Evolutionary conservation across 2,888 invertebrate genomes (phyloP), one percentile per base, ranked within the genome.

Genomic region (Podabrus alpinus): DNA sequence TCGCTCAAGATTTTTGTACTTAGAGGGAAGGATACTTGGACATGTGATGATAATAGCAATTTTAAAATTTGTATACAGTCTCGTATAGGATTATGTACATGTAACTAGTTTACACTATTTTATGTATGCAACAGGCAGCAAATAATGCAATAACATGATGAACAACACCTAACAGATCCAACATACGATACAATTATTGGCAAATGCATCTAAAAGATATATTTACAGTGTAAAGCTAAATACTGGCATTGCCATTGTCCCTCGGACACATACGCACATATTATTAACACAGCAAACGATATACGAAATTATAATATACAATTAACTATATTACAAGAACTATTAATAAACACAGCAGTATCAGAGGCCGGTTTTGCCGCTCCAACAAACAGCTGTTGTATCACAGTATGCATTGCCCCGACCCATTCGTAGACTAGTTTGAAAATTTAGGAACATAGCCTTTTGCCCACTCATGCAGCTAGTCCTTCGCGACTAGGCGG

Each of bases 401-500:
- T 88, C 87, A 88, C 87, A 88, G 87, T 86, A 86, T 86, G 86
- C 86, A 88, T 87, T 88, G 87, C 87, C 87, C 87, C 88, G 85
- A 84, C 86, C 87, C 87, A 81, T 82, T 82, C 79, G 77, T 81
- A 84, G 85, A 85, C 85, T 85, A 85, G 85, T 85, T 87, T 86
- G 86, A 87, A 87, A 88, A 64, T 64, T 64, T 89, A 89, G 89
- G 89, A 89, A 89, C 89, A 88, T 88, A 86, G 84, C 85, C 75
- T 71, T 45, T 73, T 74, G 78, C 78, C 77, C 73, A 82, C 83
- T 90, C 90, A 94, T 87, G 93, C 93, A 82, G 94, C 93, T 84
- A 94, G 89, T 66, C 94, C 93, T 85, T 94, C 94, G 74, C 93
- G 92, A 83, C 92, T 89, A 71, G 92, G 91, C 21, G 92, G 89